Percentiles rank a stretch among this genome's conserved stretches.
These are phyloP conservation scores for Bettongia penicillata DNA, from an alignment of 2,113 vertebrate genomes.

Conservation along the genomic window DNA sequence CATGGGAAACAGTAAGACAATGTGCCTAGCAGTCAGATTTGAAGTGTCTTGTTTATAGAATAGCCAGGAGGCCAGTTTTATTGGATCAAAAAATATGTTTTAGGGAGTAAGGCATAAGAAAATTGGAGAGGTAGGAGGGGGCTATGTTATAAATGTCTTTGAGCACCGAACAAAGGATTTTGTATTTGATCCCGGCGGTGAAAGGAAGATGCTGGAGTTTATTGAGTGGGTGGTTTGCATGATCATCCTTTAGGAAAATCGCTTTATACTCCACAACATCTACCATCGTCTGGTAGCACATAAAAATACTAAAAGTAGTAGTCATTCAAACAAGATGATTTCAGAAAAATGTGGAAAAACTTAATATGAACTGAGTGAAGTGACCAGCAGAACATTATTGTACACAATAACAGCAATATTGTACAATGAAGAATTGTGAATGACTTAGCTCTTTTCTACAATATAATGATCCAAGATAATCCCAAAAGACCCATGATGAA, in stretches of 20 bases:
- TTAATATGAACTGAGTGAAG: background rate
- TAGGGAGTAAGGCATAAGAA: background rate
- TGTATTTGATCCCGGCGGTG: background rate
- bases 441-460: background rate
- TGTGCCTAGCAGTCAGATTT: background rate
- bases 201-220: background rate
- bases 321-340: background rate
- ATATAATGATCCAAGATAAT: background rate
- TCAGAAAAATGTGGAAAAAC: background rate
- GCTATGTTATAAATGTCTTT: background rate
- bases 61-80: background rate
- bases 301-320: background rate
- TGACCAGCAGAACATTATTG: background rate
- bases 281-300: background rate
- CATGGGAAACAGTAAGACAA: background rate
- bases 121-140: background rate
- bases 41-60: background rate
- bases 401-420: background rate
- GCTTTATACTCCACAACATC: background rate
- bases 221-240: background rate
- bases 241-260: background rate
- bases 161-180: background rate
- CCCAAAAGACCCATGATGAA: background rate
- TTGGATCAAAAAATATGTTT: background rate
- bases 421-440: background rate